phyloP scores from a whole-genome alignment of 2,888 invertebrate species.

The Pseudococcus viburni region DNA sequence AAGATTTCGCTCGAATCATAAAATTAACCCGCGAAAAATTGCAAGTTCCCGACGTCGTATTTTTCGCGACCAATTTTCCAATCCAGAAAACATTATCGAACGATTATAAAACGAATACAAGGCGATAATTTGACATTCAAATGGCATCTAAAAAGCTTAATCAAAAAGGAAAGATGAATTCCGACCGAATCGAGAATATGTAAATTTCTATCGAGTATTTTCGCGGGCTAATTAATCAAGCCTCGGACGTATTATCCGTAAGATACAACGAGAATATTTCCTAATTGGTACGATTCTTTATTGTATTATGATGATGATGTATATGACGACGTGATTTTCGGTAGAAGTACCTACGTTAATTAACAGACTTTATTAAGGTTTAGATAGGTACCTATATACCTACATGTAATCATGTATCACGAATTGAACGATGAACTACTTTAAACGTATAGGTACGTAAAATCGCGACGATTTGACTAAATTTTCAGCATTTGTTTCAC shows the following conservation, averaged over 20 bases:
- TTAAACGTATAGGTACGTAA: neutral
- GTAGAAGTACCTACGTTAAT: too few species aligned
- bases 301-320: neutral
- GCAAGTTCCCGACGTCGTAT: neutral
- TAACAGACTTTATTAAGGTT: neutral
- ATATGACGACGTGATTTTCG: neutral
- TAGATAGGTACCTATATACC: neutral
- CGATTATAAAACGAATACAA: neutral
- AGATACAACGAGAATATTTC: neutral
- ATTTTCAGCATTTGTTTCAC: neutral
- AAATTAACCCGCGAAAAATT: neutral
- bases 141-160: neutral
- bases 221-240: neutral
- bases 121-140: neutral
- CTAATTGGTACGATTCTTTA: neutral
- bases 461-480: neutral
- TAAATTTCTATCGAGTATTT: neutral
- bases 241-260: neutral
- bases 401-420: too few species aligned
- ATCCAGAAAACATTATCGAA: neutral
- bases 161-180: neutral
- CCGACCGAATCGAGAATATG: neutral
- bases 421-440: neutral
- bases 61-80: neutral
- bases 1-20: neutral